Percentiles rank a stretch among this genome's conserved stretches.
Evolutionary conservation across 2,888 invertebrate genomes (phyloP).

Genomic region (Lagria hirta): DNA sequence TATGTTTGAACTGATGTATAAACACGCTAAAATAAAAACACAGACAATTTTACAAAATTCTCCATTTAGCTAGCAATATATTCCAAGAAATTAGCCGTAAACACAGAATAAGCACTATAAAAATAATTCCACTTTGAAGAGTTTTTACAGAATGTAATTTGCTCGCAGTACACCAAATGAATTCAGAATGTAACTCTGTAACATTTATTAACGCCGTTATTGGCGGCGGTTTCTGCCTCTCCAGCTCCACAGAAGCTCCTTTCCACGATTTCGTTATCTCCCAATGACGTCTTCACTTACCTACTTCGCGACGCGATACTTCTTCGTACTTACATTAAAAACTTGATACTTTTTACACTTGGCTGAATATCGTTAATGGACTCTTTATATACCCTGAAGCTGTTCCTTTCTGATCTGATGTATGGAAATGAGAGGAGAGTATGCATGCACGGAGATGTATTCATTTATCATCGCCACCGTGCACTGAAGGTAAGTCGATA

Average conservation of each 20-base stretch:
- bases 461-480: conserved; percentile 33
- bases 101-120: too few relatives aligned
- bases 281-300: conserved; percentile 50
- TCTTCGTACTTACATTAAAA: conserved; percentile 50
- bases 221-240: conserved; percentile 37
- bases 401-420: conserved; percentile 36
- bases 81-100: too few relatives aligned
- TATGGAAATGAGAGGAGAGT: conserved; percentile 38
- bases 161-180: too few relatives aligned
- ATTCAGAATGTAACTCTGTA: too few relatives aligned
- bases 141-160: too few relatives aligned
- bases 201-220: too few relatives aligned
- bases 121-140: too few relatives aligned
- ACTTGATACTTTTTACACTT: conserved; percentile 54
- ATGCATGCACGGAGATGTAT: conserved; percentile 32
- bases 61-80: too few relatives aligned
- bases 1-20: too few relatives aligned
- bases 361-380: conserved; percentile 53
- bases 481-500: conserved; percentile 42
- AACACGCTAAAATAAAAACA: too few relatives aligned
- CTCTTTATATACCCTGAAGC: conserved; percentile 46
- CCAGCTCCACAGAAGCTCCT: conserved; percentile 37
- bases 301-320: conserved; percentile 46
- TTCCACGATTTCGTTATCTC: conserved; percentile 48
- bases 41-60: too few relatives aligned